phyloP scores from a whole-genome alignment of 2,797 vertebrate species.

The Enteromius argenteus region DNA sequence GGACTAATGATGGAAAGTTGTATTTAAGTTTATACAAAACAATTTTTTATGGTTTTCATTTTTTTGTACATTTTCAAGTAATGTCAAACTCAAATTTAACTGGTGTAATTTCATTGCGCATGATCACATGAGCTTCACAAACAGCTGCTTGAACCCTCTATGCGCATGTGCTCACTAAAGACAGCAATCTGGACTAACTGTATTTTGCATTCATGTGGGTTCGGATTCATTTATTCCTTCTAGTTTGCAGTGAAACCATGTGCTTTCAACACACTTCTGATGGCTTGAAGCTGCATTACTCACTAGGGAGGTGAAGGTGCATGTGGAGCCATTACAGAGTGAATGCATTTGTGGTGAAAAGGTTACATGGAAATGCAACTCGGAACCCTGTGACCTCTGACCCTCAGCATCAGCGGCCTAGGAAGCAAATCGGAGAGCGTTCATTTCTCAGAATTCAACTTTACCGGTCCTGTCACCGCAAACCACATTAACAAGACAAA shows the following conservation, averaged over 20 bases:
- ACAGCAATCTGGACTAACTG: background rate
- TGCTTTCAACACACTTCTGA: constrained; percentile 30
- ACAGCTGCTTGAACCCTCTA: constrained; percentile 3
- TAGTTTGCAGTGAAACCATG: background rate
- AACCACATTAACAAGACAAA: constrained; percentile 58
- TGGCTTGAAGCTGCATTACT: constrained; percentile 63
- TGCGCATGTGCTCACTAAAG: background rate
- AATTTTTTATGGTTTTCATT: too few relatives aligned
- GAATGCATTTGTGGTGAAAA: constrained; percentile 43
- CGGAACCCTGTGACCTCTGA: constrained; percentile 70
- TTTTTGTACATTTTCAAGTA: too few relatives aligned
- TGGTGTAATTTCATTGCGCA: background rate
- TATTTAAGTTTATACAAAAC: background rate
- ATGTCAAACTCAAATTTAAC: background rate
- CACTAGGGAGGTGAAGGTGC: constrained; percentile 43
- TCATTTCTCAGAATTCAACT: constrained; percentile 53
- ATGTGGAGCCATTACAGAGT: constrained; percentile 54
- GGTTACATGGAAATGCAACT: constrained; percentile 64
- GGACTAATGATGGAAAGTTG: background rate
- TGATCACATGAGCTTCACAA: background rate
- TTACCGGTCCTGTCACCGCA: constrained; percentile 31
- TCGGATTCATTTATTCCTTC: background rate
- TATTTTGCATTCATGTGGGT: background rate
- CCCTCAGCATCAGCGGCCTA: constrained; percentile 47
- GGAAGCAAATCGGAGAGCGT: constrained; percentile 19